Percentiles rank a stretch among this genome's conserved stretches.
These are phyloP conservation scores for Craterocephalus amniculus DNA, from an alignment of 2,797 vertebrate species.

Conservation along the genomic window DNA sequence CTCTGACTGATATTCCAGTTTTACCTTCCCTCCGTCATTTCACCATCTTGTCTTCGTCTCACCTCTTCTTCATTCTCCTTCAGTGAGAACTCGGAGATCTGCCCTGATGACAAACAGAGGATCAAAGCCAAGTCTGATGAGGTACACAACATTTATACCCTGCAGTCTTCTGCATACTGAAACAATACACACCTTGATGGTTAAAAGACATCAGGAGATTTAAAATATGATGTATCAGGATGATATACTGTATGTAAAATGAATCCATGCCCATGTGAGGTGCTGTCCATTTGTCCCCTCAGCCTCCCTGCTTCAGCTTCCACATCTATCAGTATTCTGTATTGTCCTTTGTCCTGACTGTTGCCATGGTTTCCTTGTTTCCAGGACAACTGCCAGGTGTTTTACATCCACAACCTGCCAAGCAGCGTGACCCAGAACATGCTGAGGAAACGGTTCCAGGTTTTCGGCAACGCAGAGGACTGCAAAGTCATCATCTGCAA, in stretches of 20 bases:
- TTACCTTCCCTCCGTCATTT: constrained; percentile 46
- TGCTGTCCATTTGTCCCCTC: constrained; percentile 1
- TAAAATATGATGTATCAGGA: not conserved
- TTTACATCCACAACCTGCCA: constrained; percentile 94
- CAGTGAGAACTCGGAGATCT: constrained; percentile 80
- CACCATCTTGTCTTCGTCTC: constrained; percentile 4
- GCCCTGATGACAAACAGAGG: constrained; percentile 77
- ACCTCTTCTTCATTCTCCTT: constrained; percentile 9
- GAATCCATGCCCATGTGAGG: not conserved
- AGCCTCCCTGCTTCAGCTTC: constrained; percentile 27
- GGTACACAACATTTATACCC: constrained; percentile 57
- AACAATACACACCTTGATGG: no score
- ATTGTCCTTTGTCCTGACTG: constrained; percentile 67
- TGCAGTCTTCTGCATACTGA: not conserved
- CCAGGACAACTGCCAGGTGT: constrained; percentile 95
- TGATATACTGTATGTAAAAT: not conserved
- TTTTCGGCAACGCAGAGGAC: constrained; percentile 93
- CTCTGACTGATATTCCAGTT: constrained; percentile 57
- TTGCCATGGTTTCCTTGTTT: constrained; percentile 77
- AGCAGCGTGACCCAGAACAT: constrained; percentile 92
- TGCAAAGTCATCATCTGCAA: constrained; percentile 93
- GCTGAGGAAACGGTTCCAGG: constrained; percentile 94
- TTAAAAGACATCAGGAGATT: not conserved
- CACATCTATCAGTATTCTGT: constrained; percentile 39
- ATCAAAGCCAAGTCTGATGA: constrained; percentile 80